phyloP scores from a whole-genome alignment of 2,113 vertebrate genomes.

The Myodes glareolus region DNA sequence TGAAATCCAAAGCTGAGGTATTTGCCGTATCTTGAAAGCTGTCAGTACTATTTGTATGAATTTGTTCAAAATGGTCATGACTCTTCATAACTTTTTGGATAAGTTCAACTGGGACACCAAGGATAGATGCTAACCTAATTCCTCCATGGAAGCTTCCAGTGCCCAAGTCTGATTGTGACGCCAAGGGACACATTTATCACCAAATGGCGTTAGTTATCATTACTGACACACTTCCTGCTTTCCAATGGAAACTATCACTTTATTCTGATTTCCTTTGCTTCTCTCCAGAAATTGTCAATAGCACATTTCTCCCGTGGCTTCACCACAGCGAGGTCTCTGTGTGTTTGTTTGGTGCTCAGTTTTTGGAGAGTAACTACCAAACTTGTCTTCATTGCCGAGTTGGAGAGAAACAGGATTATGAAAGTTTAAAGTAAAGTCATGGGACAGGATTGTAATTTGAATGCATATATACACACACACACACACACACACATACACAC shows the following conservation, averaged over 20 bases:
- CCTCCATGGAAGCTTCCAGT: slow-evolving; percentile 39
- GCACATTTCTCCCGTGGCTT: slow-evolving; percentile 45
- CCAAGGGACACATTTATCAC: slow-evolving; percentile 54
- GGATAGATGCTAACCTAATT: slow-evolving; percentile 58
- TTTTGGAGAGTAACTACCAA: slow-evolving; percentile 65
- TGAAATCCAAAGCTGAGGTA: not conserved
- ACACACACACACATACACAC: not conserved
- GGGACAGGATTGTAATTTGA: slow-evolving; percentile 39
- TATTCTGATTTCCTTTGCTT: slow-evolving; percentile 54
- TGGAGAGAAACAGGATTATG: slow-evolving; percentile 25
- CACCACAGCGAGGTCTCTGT: slow-evolving; percentile 48
- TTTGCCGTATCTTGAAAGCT: slow-evolving; percentile 43
- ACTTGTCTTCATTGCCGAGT: slow-evolving; percentile 75
- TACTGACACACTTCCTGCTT: slow-evolving; percentile 55
- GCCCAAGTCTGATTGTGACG: slow-evolving; percentile 49
- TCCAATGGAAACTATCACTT: slow-evolving; percentile 53
- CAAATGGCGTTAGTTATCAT: slow-evolving; percentile 62
- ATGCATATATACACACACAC: not conserved
- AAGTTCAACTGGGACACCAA: slow-evolving; percentile 15
- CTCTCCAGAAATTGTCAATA: slow-evolving; percentile 40
- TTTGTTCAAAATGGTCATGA: not conserved
- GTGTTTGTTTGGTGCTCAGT: slow-evolving; percentile 59
- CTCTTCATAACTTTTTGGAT: slow-evolving; percentile 53
- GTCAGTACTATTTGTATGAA: slow-evolving; percentile 32
- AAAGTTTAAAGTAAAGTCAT: slow-evolving; percentile 61